A percentile compares a stretch with the other conserved stretches of the same genome.
These are phyloP conservation scores for Thryonomys swinderianus DNA, from an alignment of 2,113 vertebrate species.

Conservation along the genomic window DNA sequence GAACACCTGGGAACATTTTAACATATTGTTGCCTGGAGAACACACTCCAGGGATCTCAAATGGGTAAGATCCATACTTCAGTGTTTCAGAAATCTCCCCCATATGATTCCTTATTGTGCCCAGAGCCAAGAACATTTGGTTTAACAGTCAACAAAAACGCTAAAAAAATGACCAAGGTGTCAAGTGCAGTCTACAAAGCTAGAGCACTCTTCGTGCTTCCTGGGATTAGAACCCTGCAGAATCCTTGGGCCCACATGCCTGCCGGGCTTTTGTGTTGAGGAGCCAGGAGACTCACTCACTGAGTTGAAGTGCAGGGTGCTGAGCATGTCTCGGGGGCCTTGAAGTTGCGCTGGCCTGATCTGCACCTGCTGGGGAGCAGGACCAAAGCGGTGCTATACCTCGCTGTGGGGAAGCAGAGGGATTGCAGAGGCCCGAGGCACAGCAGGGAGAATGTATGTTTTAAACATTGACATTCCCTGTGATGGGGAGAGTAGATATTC, in stretches of 20 bases:
- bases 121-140: not conserved
- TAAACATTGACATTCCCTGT: not conserved
- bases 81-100: not conserved
- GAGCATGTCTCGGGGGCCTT: not conserved
- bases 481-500: slow-evolving; percentile 33
- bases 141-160: not conserved
- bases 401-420: not conserved
- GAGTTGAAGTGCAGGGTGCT: not conserved
- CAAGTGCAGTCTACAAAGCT: not conserved
- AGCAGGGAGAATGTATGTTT: not conserved
- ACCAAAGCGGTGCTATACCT: not conserved
- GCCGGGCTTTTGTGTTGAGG: not conserved
- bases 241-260: not conserved
- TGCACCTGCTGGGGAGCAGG: not conserved
- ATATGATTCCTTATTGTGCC: not conserved
- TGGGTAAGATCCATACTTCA: not conserved
- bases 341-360: not conserved
- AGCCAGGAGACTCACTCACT: not conserved
- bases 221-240: not conserved
- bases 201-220: not conserved
- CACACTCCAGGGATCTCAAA: not conserved
- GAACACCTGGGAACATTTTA: not conserved
- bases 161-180: not conserved
- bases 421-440: not conserved
- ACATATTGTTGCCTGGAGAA: not conserved